phyloP scores from a whole-genome alignment of 2,888 invertebrate genomes.

The Antitype chi region DNA sequence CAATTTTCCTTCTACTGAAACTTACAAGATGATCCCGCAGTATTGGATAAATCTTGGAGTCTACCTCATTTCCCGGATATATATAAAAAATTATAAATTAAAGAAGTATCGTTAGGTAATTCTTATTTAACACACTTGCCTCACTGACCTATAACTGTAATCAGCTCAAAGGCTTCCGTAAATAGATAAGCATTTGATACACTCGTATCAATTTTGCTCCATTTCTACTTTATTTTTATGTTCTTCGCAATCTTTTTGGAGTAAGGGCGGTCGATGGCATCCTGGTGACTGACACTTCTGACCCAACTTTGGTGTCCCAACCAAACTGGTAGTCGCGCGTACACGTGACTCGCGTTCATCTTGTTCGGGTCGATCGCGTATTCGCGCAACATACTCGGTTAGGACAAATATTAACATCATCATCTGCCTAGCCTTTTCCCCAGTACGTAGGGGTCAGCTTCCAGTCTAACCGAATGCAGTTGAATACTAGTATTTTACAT shows the following conservation, averaged over 20 bases:
- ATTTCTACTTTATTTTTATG: slow-evolving; percentile 24
- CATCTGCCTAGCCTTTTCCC: too few species aligned
- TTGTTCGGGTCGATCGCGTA: background rate
- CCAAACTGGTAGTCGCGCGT: background rate
- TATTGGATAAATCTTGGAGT: background rate
- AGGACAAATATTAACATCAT: too few species aligned
- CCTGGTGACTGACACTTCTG: slow-evolving; percentile 8
- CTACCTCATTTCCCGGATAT: too few species aligned
- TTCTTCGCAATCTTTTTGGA: background rate
- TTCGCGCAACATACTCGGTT: background rate
- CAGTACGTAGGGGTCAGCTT: too few species aligned
- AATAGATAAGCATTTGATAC: slow-evolving; percentile 51
- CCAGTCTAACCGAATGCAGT: too few species aligned
- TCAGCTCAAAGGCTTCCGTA: slow-evolving; percentile 56
- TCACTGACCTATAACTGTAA: slow-evolving; percentile 52
- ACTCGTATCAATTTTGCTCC: slow-evolving; percentile 30
- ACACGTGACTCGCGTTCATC: background rate
- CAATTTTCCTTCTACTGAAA: background rate
- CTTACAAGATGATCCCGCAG: background rate
- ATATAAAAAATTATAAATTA: background rate
- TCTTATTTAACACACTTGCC: slow-evolving; percentile 9
- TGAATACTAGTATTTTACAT: too few species aligned
- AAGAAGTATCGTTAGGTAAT: background rate
- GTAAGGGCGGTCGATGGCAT: background rate
- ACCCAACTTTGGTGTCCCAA: too few species aligned